Conservation (phyloP, 2,113 vertebrate genomes). For the Chamaea fasciata region DNA sequence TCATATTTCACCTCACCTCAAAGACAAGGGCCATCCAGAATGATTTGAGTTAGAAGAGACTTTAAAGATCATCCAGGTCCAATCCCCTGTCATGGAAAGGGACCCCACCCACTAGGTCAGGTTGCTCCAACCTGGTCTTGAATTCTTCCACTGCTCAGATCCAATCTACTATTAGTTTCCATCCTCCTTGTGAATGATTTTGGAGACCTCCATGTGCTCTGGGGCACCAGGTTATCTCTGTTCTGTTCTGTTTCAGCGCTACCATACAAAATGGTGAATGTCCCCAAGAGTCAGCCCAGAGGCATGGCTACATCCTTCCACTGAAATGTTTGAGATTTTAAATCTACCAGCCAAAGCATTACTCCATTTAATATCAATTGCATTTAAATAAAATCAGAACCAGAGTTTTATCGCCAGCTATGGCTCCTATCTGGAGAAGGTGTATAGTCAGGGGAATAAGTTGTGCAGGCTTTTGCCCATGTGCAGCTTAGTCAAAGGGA, state of each 20-base stretch:
- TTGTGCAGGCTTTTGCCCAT: neutral
- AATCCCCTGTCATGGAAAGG: neutral
- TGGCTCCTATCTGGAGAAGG: neutral
- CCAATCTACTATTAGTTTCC: neutral
- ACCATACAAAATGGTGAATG: neutral
- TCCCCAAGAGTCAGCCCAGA: neutral
- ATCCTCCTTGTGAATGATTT: neutral
- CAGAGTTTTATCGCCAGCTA: neutral
- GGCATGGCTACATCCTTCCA: rapidly evolving
- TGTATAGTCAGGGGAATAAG: neutral
- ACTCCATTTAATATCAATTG: neutral
- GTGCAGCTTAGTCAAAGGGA: neutral
- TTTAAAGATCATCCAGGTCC: neutral
- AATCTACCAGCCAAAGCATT: neutral
- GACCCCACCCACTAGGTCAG: neutral
- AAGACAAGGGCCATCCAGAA: neutral
- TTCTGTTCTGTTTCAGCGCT: neutral
- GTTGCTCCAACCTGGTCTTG: neutral
- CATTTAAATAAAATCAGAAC: neutral
- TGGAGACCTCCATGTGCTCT: neutral
- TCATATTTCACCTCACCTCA: neutral
- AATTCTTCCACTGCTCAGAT: rapidly evolving
- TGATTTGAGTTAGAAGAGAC: neutral
- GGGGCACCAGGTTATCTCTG: rapidly evolving
- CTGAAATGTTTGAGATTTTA: neutral